phyloP scores from a whole-genome alignment of 2,797 vertebrate genomes.

The Babyrousa celebensis region DNA sequence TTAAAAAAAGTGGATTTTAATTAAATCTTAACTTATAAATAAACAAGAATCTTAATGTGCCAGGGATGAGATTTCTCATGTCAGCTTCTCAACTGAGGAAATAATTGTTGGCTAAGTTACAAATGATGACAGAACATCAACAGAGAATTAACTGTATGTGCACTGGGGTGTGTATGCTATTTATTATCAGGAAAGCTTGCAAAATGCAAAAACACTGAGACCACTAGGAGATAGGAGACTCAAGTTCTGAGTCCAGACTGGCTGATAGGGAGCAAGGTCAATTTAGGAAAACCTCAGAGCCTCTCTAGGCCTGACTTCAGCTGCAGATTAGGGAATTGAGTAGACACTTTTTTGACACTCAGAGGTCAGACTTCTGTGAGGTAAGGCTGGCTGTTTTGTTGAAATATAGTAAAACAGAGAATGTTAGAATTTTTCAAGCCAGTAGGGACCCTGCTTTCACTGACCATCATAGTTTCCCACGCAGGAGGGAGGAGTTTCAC shows the following conservation, averaged over 20 bases:
- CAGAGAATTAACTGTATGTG: background rate
- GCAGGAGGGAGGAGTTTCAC: background rate
- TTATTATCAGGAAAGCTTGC: background rate
- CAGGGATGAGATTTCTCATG: slow-evolving; percentile 28
- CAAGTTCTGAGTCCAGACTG: background rate
- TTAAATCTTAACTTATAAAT: slow-evolving; percentile 71
- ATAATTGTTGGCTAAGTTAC: slow-evolving; percentile 41
- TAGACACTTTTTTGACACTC: background rate
- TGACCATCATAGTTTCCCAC: background rate
- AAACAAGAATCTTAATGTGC: slow-evolving; percentile 42
- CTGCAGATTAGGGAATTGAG: background rate
- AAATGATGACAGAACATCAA: background rate
- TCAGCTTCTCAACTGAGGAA: slow-evolving; percentile 46
- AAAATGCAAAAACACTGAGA: background rate
- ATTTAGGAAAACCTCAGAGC: background rate
- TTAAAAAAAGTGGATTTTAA: slow-evolving; percentile 72
- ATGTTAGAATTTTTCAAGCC: background rate
- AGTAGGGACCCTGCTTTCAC: background rate
- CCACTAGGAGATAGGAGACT: background rate
- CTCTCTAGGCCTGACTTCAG: background rate
- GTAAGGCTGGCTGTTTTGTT: background rate
- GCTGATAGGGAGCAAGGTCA: background rate
- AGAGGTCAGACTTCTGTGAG: background rate
- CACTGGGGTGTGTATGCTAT: background rate
- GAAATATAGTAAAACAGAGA: background rate